Evolutionary conservation across 1,140 invertebrate species (phyloP), one percentile per base, ranked within the genome.

Genomic region (Drosophila serrata): DNA sequence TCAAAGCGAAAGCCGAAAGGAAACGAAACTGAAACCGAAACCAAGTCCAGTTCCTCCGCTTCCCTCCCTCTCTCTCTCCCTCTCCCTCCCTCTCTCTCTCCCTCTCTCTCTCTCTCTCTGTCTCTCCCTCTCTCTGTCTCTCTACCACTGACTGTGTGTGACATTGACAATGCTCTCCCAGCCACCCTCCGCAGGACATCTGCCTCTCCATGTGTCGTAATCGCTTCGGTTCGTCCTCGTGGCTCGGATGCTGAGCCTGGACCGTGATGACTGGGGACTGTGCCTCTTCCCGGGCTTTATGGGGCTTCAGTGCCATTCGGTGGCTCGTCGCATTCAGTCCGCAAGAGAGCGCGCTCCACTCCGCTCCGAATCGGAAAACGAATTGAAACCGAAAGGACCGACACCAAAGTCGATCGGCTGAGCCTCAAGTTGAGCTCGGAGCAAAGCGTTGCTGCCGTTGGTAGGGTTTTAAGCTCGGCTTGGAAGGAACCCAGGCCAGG

Each of bases 321-420:
- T 84, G 86, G 84, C 82, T 87, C 80, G 68, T 84, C 80, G 84
- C 80, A 88, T 80, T 74, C 84, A 87, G 72, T 80, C 73, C 84
- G 80, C 80, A 87, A 87, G 77, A 61, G 57, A 69, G 76, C 75
- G 76, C 75, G 78, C 81, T 79, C 49, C 73, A 68, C 35, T 69
- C 62, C 58, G 55, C 40, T 27, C 39, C 56, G 56, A 40, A 24
- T 11, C 53, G 31, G 29, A 24, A 55, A 40, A 27, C n/a, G 46
- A 49, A 51, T 29, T 33, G 49, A 35, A 53, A 35, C 31, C 46
- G 24, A 49, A 29, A 49, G 24, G 24, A 27, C 33, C 59, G 46
- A 24, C n/a, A 37, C 33, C 58, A n/a, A n/a, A 60, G 24, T 43
- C 58, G 42, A 31, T 60, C 42, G 27, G 43, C 43, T 49, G 27